phyloP scores from a whole-genome alignment of 23 tunicate species.

The Botrylloides violaceus region DNA sequence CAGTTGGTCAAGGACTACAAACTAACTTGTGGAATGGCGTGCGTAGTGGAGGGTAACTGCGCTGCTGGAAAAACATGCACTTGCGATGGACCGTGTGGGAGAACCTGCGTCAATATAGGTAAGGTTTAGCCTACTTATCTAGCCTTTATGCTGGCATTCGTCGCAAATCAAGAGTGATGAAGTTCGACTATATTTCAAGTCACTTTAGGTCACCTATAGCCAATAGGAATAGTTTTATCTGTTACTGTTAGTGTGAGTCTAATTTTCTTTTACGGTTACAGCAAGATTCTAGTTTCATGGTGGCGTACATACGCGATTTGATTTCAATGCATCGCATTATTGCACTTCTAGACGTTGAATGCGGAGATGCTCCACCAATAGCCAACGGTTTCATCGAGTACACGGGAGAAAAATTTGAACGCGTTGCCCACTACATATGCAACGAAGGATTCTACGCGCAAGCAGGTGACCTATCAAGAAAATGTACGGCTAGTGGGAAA shows the following conservation, averaged over 20 bases:
- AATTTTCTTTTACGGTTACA: too few species aligned
- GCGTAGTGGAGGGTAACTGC: constrained; percentile 32
- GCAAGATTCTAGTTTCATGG: too few species aligned
- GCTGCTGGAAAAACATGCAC: constrained; percentile 27
- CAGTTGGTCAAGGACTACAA: constrained; percentile 1
- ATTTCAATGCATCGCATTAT: too few species aligned
- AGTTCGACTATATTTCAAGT: too few species aligned
- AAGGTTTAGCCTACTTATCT: too few species aligned
- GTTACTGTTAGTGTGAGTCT: too few species aligned
- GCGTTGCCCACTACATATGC: constrained; percentile 30
- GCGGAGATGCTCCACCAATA: constrained; percentile 27
- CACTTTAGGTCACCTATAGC: too few species aligned
- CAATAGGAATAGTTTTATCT: too few species aligned
- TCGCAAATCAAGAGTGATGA: too few species aligned
- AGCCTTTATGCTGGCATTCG: too few species aligned
- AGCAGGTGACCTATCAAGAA: constrained; percentile 21
- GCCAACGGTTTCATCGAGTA: constrained; percentile 23
- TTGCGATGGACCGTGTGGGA: constrained; percentile 72
- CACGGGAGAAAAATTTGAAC: constrained; percentile 18
- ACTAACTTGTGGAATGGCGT: constrained; percentile 25
- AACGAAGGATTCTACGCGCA: constrained; percentile 9
- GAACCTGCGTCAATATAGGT: constrained; percentile 66
- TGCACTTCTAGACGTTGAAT: constrained; percentile 28
- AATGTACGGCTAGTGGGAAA: constrained; percentile 22
- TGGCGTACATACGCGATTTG: too few species aligned